A percentile compares a stretch with the other conserved stretches of the same genome.
Evolutionary conservation across 2,797 vertebrate species (phyloP).

Genomic region (Lindbergichthys nudifrons): DNA sequence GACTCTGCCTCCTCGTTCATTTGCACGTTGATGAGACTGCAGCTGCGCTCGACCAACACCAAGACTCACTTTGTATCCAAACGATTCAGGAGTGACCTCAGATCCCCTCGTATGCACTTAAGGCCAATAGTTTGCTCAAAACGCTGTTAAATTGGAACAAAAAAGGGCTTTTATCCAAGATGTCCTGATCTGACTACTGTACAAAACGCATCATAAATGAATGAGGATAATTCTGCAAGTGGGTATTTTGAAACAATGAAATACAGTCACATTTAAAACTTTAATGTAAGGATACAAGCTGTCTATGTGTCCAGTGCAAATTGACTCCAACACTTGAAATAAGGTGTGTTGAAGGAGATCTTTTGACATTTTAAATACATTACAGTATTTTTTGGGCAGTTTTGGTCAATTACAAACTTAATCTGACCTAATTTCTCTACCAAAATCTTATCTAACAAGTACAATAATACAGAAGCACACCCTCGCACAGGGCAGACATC

Average conservation of each 20-base stretch:
- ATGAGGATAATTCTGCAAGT: background rate
- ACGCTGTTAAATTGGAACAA: background rate
- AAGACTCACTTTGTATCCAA: constrained; percentile 1
- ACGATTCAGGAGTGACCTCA: background rate
- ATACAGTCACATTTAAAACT: background rate
- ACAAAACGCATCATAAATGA: background rate
- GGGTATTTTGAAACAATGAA: background rate
- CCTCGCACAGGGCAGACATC: constrained; percentile 43
- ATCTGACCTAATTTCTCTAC: constrained; percentile 9
- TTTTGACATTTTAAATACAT: background rate
- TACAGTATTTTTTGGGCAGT: background rate
- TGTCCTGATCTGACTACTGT: background rate
- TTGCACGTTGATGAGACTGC: constrained; percentile 42
- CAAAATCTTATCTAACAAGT: constrained; percentile 14
- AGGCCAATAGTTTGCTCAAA: background rate
- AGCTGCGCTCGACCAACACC: constrained; percentile 30
- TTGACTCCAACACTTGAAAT: background rate
- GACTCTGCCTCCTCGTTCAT: constrained; percentile 44
- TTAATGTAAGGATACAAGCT: background rate
- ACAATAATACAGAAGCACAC: constrained; percentile 14
- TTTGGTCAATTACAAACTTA: constrained; percentile 3
- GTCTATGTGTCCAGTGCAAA: background rate
- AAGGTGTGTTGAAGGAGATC: background rate
- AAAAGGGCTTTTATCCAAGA: background rate
- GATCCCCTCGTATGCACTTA: background rate